Percentiles rank a stretch among this genome's conserved stretches.
Conservation (phyloP, 1,140 invertebrate genomes). For the Andricus grossulariae region DNA sequence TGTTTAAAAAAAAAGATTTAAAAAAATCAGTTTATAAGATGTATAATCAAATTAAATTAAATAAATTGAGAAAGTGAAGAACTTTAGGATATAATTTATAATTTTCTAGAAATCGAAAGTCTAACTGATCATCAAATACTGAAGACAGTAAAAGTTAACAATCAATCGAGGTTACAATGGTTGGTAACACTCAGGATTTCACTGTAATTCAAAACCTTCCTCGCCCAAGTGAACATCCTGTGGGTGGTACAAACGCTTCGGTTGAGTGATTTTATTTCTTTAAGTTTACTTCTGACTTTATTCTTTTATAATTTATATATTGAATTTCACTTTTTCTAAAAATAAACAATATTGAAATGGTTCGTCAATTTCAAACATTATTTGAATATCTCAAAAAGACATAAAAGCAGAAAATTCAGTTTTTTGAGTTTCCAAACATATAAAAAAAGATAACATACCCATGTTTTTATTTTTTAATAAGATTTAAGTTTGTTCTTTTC, state of each 20-base stretch:
- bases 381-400: too few species aligned
- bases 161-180: conserved; percentile 25
- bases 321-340: not conserved
- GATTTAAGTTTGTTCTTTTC: too few species aligned
- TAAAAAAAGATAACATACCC: too few species aligned
- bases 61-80: not conserved
- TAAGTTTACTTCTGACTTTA: not conserved
- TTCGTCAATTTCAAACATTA: too few species aligned
- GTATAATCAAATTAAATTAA: not conserved
- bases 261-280: conserved; percentile 58
- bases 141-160: conserved; percentile 20
- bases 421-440: too few species aligned
- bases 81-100: conserved; percentile 24
- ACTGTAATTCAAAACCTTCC: conserved; percentile 64
- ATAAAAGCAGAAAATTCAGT: too few species aligned
- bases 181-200: conserved; percentile 49
- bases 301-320: not conserved
- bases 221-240: conserved; percentile 62
- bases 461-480: too few species aligned
- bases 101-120: conserved; percentile 55
- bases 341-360: not conserved
- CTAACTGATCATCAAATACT: conserved; percentile 37
- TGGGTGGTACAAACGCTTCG: conserved; percentile 59
- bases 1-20: too few species aligned
- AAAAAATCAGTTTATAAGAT: too few species aligned